phyloP scores from a whole-genome alignment of 2,113 vertebrate genomes.

The Anguilla rostrata region DNA sequence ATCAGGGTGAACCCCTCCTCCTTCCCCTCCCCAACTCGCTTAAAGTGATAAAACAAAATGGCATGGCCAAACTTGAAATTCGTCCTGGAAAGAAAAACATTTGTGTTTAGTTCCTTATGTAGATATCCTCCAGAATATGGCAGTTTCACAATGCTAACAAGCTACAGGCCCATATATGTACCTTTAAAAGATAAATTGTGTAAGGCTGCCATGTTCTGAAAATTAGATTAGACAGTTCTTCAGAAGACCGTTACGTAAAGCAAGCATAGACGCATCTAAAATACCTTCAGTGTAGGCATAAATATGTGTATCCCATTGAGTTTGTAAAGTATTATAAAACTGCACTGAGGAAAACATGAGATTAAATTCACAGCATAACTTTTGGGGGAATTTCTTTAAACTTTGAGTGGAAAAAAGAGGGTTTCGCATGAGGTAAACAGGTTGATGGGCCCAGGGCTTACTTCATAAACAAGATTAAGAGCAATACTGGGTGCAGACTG shows the following conservation, averaged over 20 bases:
- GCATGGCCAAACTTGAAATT: not conserved
- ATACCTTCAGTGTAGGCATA: no score
- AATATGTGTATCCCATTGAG: no score
- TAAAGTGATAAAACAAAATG: not conserved
- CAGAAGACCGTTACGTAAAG: not conserved
- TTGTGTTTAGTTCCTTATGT: not conserved
- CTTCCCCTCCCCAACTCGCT: not conserved
- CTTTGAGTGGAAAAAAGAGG: not conserved
- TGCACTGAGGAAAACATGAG: not conserved
- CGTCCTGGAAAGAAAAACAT: not conserved
- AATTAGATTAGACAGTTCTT: not conserved
- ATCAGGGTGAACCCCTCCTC: not conserved
- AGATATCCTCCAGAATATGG: not conserved
- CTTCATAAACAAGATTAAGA: conserved; percentile 11
- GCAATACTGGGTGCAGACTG: conserved; percentile 13
- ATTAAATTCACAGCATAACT: not conserved
- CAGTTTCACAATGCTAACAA: not conserved
- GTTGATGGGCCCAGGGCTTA: not conserved
- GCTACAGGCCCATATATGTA: not conserved
- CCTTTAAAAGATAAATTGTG: not conserved
- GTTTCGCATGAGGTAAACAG: not conserved
- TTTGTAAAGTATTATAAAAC: not conserved
- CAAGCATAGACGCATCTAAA: not conserved
- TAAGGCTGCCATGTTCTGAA: not conserved
- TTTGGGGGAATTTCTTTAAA: not conserved